Percentiles rank a stretch among this genome's conserved stretches.
Evolutionary conservation across 2,797 vertebrate genomes (phyloP).

Genomic region (Garrulus glandarius): DNA sequence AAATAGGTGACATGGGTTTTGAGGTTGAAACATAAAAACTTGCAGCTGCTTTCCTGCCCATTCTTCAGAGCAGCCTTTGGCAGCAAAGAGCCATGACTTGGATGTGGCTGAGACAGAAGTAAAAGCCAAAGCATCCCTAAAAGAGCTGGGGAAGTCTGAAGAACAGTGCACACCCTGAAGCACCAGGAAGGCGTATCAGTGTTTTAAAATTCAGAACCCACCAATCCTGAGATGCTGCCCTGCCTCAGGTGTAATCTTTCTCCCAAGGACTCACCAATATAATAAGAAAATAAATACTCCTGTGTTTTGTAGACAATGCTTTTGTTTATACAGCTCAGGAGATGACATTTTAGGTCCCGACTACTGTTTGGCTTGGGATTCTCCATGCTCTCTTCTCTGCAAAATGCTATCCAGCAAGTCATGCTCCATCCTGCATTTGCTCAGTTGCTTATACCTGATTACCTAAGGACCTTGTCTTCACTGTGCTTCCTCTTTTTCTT

Average conservation of each 20-base stretch:
- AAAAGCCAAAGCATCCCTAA: background rate
- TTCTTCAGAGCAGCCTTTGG: background rate
- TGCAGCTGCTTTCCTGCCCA: slow-evolving; percentile 9
- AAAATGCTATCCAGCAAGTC: background rate
- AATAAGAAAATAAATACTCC: background rate
- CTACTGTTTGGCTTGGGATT: background rate
- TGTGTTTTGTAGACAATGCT: background rate
- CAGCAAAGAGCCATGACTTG: background rate
- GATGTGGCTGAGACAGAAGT: background rate
- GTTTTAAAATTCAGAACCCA: background rate
- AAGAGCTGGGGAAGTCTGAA: background rate
- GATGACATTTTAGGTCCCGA: background rate
- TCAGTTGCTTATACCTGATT: background rate
- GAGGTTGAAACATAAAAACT: background rate
- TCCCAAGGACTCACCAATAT: background rate
- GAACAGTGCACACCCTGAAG: background rate
- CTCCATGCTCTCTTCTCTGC: background rate
- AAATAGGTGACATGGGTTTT: background rate
- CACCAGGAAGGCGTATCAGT: fast-evolving
- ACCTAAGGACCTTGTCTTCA: background rate
- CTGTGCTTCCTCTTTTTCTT: background rate
- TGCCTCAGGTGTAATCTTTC: background rate
- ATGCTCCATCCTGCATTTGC: background rate
- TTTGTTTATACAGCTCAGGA: background rate
- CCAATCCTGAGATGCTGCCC: background rate